Percentiles rank a stretch among this genome's conserved stretches.
Evolutionary conservation across 1,140 invertebrate species (phyloP).

Genomic region (Pogonognathellus flavescens): DNA sequence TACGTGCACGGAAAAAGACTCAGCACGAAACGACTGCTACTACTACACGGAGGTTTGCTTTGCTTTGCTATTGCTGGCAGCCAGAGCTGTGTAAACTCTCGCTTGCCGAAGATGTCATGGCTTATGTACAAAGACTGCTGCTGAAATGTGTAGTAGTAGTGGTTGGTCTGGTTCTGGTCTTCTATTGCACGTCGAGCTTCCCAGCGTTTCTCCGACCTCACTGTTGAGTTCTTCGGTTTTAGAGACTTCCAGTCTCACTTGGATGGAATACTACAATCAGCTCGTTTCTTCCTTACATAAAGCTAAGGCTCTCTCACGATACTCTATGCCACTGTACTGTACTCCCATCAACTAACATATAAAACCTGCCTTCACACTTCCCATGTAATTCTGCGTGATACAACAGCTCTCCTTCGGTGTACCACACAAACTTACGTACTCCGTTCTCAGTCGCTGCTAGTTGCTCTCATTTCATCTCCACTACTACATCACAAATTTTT

Average conservation of each 20-base stretch:
- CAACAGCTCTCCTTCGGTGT: too few relatives aligned
- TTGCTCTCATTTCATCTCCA: too few relatives aligned
- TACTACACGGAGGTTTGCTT: neutral
- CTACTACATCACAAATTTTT: too few relatives aligned
- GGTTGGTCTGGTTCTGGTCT: neutral
- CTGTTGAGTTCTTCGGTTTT: constrained; percentile 6
- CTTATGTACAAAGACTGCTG: too few relatives aligned
- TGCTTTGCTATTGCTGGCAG: neutral
- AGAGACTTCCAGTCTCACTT: neutral
- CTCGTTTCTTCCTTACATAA: neutral
- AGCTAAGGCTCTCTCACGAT: too few relatives aligned
- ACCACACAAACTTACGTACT: too few relatives aligned
- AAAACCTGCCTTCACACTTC: too few relatives aligned
- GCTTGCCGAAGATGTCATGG: neutral
- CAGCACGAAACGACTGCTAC: neutral
- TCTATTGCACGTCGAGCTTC: neutral
- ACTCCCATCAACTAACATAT: too few relatives aligned
- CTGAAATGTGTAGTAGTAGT: too few relatives aligned
- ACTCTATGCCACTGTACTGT: neutral
- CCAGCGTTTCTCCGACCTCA: neutral
- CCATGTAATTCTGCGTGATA: too few relatives aligned
- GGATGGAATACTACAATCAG: neutral
- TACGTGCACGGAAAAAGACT: too few relatives aligned
- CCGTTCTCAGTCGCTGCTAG: too few relatives aligned
- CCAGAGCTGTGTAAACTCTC: neutral